These are phyloP conservation scores for Maniola hyperantus DNA, from an alignment of 2,888 invertebrate species.

Conservation along the genomic window DNA sequence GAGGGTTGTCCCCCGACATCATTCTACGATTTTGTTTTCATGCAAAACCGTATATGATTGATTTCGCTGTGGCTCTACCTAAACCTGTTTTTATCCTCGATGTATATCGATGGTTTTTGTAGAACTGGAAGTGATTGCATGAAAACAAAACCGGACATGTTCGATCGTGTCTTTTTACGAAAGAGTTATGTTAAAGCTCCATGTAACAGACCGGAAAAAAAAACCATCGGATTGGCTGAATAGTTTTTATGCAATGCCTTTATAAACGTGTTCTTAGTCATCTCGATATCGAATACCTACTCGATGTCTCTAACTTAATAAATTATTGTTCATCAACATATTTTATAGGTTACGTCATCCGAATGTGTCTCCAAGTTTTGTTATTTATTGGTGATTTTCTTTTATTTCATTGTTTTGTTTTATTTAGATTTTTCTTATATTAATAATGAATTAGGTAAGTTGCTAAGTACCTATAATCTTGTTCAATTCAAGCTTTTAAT, in stretches of 20 bases:
- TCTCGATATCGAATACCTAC: conserved; percentile 3
- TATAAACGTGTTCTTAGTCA: background rate
- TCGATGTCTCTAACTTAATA: background rate
- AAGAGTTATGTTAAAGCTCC: background rate
- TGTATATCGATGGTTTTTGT: background rate
- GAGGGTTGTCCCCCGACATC: too few species aligned
- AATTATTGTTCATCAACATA: background rate
- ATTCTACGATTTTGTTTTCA: too few species aligned
- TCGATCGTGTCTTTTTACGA: conserved; percentile 1
- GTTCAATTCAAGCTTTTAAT: too few species aligned
- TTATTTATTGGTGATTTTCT: background rate
- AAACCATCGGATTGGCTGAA: background rate
- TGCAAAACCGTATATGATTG: too few species aligned
- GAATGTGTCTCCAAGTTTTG: background rate
- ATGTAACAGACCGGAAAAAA: conserved; percentile 7
- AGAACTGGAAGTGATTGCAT: background rate
- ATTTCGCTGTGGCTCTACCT: background rate
- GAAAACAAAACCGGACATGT: conserved; percentile 1
- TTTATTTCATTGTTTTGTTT: background rate
- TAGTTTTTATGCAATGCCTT: conserved; percentile 3
- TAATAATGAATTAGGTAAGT: background rate
- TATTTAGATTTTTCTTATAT: background rate
- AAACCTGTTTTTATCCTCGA: background rate
- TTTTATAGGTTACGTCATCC: background rate
- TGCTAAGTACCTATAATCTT: background rate